Evolutionary conservation across 2,113 vertebrate species (phyloP), one percentile per base, ranked within the genome.

Genomic region (Xenopus tropicalis): DNA sequence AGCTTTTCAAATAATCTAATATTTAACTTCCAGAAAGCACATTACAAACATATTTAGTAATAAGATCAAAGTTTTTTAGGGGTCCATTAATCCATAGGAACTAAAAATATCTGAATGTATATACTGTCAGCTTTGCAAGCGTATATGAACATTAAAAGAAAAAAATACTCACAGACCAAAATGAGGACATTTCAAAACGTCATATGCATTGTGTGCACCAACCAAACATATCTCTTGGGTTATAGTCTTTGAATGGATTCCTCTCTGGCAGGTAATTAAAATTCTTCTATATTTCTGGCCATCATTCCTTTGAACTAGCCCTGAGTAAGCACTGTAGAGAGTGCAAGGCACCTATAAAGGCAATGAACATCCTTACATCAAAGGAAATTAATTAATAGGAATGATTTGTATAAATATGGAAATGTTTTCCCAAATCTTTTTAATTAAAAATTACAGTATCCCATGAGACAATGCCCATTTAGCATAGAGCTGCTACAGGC

Each of bases 391-490:
- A 72, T 80, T 77, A 75, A 72, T 76, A 68, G 66, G 61, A 61
- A 44, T 66, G 72, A 78, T 75, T 80, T 78, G 62, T 23, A 66
- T 73, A 63, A 80, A 68, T 46, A 79, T 70, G 13, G 54, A 65
- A 69, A 61, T 11, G 19, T 23, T 73, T 65, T 37, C 21, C 44
- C 72, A 66, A 23, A 72, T 72, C 8, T 73, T 61, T 72, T 67
- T 61, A 72, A 65, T 14, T 8, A 10, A 67, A 54, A 72, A 78
- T 57, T 74, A 37, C 3, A 1, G 1, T 44, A 75, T 85, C 62
- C 48, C 0, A 0, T 72, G 74, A 46, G 74, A 21, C 78, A 17
- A 65, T 19, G 43, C 56, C 14, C 19, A 44, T 70, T 74, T 48
- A 66, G 9, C 17, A 64, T 17, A 1, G 24, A 67, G 43, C 21